phyloP scores from a whole-genome alignment of 2,888 invertebrate species.

The Sepiola atlantica region DNA sequence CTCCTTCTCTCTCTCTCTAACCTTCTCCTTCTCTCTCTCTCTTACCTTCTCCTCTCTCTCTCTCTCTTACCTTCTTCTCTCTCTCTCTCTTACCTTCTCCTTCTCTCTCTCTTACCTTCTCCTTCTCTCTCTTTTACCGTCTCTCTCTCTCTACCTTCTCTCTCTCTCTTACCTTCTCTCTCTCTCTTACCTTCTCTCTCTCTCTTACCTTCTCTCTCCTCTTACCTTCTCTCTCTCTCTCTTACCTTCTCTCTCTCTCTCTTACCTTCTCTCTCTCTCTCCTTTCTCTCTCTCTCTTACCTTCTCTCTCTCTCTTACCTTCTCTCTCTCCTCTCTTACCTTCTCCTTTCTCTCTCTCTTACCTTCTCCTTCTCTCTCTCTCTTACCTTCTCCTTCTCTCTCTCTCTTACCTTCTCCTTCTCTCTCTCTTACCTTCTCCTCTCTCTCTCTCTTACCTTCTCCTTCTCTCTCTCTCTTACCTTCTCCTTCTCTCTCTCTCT shows the following conservation, averaged over 20 bases:
- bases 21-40: too few species aligned
- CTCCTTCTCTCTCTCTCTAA: too few species aligned
- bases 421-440: too few species aligned
- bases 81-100: neutral
- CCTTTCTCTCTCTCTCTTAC: conserved; percentile 35
- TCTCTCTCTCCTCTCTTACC: neutral
- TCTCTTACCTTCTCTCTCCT: neutral
- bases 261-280: neutral
- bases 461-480: too few species aligned
- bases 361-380: too few species aligned
- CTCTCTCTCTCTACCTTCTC: too few species aligned
- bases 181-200: neutral
- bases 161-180: neutral
- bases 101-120: neutral
- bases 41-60: too few species aligned
- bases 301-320: conserved; percentile 35
- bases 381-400: neutral
- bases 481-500: too few species aligned
- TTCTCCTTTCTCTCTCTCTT: neutral
- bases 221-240: neutral
- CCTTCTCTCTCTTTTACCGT: neutral
- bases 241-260: neutral
- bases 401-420: too few species aligned
- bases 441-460: too few species aligned
- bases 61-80: neutral